Conservation (phyloP, 1,140 invertebrate species). For the Eufriesea mexicana region DNA sequence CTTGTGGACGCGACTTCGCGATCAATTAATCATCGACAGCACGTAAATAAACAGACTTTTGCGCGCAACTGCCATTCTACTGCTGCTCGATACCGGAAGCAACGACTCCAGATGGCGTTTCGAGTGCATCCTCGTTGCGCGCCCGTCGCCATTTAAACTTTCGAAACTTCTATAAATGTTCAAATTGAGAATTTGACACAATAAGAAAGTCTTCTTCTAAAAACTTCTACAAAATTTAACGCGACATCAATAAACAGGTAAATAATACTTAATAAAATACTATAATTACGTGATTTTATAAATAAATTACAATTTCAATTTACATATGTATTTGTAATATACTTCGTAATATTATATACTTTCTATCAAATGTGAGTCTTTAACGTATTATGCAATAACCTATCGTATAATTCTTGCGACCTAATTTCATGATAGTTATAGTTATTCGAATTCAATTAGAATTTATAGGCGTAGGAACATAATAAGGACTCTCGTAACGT, state of each 20-base stretch:
- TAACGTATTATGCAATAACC: not conserved
- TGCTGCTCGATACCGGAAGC: constrained; percentile 32
- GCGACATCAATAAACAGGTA: not conserved
- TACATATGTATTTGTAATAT: not conserved
- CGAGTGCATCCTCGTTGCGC: not conserved
- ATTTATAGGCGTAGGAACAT: not conserved
- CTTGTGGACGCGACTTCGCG: constrained; percentile 6
- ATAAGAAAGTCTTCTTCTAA: too few relatives aligned
- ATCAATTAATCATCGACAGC: constrained; percentile 58
- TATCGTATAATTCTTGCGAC: too few relatives aligned
- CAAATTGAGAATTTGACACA: too few relatives aligned
- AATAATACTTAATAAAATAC: not conserved
- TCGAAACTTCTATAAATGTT: not conserved
- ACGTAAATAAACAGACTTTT: constrained; percentile 77
- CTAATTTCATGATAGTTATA: not conserved
- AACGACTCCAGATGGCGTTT: constrained; percentile 37
- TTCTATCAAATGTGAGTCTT: not conserved
- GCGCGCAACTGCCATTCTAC: constrained; percentile 69
- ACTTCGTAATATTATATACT: not conserved
- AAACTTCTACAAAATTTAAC: not conserved
- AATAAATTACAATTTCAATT: not conserved
- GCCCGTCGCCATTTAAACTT: constrained; percentile 32
- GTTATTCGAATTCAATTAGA: not conserved
- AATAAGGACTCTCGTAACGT: not conserved
- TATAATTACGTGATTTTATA: not conserved